phyloP scores from a whole-genome alignment of 2,113 vertebrate species.

The Pachyramphus minor region DNA sequence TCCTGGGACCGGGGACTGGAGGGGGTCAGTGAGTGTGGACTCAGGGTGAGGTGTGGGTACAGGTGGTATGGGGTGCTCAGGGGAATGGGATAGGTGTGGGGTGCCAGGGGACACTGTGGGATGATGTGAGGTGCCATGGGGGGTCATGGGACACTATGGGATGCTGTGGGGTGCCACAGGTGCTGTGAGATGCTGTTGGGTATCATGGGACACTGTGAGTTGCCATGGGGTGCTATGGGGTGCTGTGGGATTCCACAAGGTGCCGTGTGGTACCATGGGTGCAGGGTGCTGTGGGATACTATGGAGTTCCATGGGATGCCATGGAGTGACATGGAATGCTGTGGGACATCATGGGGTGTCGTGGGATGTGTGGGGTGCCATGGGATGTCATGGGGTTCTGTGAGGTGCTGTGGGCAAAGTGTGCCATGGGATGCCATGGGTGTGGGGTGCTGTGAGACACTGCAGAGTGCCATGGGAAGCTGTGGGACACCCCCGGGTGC shows the following conservation, averaged over 20 bases:
- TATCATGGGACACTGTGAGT: background rate
- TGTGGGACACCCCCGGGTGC: fast-evolving
- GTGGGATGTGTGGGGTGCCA: background rate
- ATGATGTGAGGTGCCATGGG: fast-evolving
- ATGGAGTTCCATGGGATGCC: background rate
- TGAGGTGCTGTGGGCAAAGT: background rate
- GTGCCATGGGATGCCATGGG: no score
- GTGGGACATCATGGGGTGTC: background rate
- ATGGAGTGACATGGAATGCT: no score
- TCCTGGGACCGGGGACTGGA: fast-evolving
- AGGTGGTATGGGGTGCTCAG: background rate
- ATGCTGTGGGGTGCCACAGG: fast-evolving
- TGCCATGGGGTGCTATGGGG: background rate
- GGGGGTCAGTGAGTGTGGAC: no score
- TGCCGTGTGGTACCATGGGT: background rate
- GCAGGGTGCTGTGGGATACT: no score
- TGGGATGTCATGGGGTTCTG: fast-evolving
- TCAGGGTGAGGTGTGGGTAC: background rate
- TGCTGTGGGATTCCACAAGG: no score
- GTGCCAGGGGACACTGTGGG: background rate
- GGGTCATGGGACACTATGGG: fast-evolving
- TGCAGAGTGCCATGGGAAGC: fast-evolving
- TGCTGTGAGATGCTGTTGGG: no score
- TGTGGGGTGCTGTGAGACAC: no score
- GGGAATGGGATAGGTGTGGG: background rate